Evolutionary conservation across 2,888 invertebrate species (phyloP).

Genomic region (Brenthis ino): DNA sequence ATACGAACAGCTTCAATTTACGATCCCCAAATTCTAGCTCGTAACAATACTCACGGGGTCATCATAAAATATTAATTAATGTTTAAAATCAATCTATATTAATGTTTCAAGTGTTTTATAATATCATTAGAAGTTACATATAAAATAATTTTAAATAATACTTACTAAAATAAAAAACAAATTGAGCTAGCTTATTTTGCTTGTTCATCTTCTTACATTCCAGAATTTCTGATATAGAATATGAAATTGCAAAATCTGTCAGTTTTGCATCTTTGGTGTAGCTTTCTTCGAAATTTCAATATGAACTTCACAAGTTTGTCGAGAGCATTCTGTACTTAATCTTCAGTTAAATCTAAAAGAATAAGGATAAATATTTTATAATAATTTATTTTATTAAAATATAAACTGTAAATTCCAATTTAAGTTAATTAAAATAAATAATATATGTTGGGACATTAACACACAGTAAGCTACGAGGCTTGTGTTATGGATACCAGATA

Average conservation of each 20-base stretch:
- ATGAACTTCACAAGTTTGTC: slow-evolving; percentile 30
- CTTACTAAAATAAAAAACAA: background rate
- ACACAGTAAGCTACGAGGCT: too few relatives aligned
- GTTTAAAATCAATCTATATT: background rate
- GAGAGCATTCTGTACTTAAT: slow-evolving; percentile 27
- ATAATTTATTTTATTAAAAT: too few relatives aligned
- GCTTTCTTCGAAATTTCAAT: slow-evolving; percentile 34
- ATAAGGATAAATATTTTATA: too few relatives aligned
- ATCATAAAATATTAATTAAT: background rate
- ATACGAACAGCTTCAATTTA: too few relatives aligned
- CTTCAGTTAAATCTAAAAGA: slow-evolving; percentile 9
- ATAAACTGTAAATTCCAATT: too few relatives aligned
- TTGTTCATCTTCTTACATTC: slow-evolving; percentile 13
- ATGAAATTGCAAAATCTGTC: slow-evolving; percentile 34
- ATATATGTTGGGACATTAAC: too few relatives aligned
- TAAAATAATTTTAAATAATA: background rate
- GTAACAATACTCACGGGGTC: background rate
- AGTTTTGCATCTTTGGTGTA: slow-evolving; percentile 28
- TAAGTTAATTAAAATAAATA: too few relatives aligned
- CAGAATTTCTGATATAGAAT: slow-evolving; percentile 22
- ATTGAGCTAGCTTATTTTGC: slow-evolving; percentile 9
- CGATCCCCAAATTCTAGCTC: too few relatives aligned
- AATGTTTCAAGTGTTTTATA: too few relatives aligned
- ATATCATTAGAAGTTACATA: too few relatives aligned
- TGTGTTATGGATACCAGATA: too few relatives aligned